Conservation (phyloP, 2,888 invertebrate species). For the Apamea anceps region DNA sequence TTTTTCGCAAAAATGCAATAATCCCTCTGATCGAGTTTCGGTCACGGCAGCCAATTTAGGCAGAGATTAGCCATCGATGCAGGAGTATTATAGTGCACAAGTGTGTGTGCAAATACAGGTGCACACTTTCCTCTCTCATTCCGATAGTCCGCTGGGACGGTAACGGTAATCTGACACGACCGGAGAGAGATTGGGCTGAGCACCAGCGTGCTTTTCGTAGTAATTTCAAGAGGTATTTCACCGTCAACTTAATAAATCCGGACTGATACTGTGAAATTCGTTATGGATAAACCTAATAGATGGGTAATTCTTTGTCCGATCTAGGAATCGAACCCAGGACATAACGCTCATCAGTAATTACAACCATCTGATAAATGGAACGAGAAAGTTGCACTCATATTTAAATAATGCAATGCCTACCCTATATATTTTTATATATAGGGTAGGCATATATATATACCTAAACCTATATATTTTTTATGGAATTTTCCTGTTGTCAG, state of each 20-base stretch:
- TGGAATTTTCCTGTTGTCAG: not conserved
- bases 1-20: not conserved
- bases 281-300: not conserved
- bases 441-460: too few relatives aligned
- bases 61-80: not conserved
- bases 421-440: too few relatives aligned
- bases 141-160: not conserved
- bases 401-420: too few relatives aligned
- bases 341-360: too few relatives aligned
- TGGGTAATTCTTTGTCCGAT: not conserved
- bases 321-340: not conserved
- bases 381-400: too few relatives aligned
- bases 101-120: not conserved
- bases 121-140: not conserved
- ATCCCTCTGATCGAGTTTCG: not conserved
- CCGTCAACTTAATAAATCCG: not conserved
- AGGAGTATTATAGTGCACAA: not conserved
- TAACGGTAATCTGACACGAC: not conserved
- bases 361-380: too few relatives aligned
- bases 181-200: not conserved
- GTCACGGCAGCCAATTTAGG: not conserved
- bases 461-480: not conserved
- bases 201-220: not conserved
- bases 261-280: not conserved
- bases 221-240: not conserved